Base-by-base conservation (phyloP, 2,797 vertebrate species). In the Anolis apletophallus region DNA sequence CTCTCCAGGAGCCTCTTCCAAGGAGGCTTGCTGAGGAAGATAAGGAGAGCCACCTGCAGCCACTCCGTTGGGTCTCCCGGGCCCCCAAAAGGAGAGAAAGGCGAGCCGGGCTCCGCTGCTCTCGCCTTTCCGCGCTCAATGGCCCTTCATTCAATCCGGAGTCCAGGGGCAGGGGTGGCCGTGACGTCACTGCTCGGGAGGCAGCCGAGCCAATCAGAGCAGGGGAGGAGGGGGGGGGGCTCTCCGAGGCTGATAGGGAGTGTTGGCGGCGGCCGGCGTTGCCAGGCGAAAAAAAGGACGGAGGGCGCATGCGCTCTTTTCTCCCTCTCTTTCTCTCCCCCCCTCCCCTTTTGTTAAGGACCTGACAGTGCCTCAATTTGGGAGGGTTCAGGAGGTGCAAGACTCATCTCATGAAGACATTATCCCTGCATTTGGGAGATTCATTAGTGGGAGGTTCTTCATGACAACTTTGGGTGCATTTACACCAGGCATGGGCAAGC, bases 141-240 rank as follows among this genome's bases (percentile, higher is more conserved):
- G 61, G 59, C 86, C 72, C 87, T 85, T 82, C 87, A 85, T 82
- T 88, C 87, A 85, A 64, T 68, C 76, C 36, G 19, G 34, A 57
- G 72, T 17, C 72, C 86, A 81, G 72, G 68, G 94, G 94, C 91
- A 90, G 94, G 91, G 89, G 86, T 91, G 86, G 91, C 90, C 86
- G 82, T 90, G 90, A 93, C 93, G 93, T 94, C 96, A 95, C 94
- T 94, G 95, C 94, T 95, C 94, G 91, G 88, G 92, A 54, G 34
- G 87, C 90, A 78, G 85, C 80, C 67, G 34, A 54, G 61, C 97
- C 96, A 97, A 97, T 97, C 90, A 83, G 26, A 93, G 88, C 94
- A 90, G 40, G 90, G 59, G 1, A 21, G 69, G 92, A 3, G 94
- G 94, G 50, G n/a, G 85, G 68, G 82, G 67, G 52, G 50, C 7